Evolutionary conservation across 2,888 invertebrate species (phyloP), one percentile per base, ranked within the genome.

Genomic region (Pantelozetes paolii): DNA sequence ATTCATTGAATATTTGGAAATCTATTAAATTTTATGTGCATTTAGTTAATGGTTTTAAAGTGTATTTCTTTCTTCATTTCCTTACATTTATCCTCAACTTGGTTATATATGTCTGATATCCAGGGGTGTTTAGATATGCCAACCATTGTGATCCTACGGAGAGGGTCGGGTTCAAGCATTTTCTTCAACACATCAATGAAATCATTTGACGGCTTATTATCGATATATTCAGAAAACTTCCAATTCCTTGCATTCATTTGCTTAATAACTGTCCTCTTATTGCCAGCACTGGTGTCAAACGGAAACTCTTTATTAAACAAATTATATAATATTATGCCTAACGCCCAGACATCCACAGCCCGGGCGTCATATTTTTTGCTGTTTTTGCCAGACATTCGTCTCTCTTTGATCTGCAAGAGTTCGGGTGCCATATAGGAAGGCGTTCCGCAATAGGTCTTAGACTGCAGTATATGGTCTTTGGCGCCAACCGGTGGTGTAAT

Each of bases 361-460:
- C 23, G 11, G 13, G 54, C 26, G 13, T 54, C 20, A 15, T 54
- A 54, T 54, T 9, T 6, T 54, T 54, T 23, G 26, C 20, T 9
- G 6, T 36, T 36, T 36, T 36, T 5, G 36, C 36, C 36, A 5
- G 9, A 8, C 5, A 8, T 36, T 9, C 2, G 18, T 13, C 11
- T 45, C 2, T 45, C 11, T 18, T 45, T 45, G 11, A 45, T 2
- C 2, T 45, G 2, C 8, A 54, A 11, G 5, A 74, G 32, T 36
- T 74, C 74, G 1, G 74, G 74, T 30, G 74, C 74, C 74, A 74
- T 74, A 20, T 74, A 74, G 13, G 42, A 45, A 30, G 42, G 40
- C 1, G 74, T 74, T 23, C 74, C 74, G 23, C 74, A 74, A 30
- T 54, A 74, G 2, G 71, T 74, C 11, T 71, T 74, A 2, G 74